These are phyloP conservation scores for Meloe dianella DNA, from an alignment of 2,888 invertebrate species.

Conservation along the genomic window DNA sequence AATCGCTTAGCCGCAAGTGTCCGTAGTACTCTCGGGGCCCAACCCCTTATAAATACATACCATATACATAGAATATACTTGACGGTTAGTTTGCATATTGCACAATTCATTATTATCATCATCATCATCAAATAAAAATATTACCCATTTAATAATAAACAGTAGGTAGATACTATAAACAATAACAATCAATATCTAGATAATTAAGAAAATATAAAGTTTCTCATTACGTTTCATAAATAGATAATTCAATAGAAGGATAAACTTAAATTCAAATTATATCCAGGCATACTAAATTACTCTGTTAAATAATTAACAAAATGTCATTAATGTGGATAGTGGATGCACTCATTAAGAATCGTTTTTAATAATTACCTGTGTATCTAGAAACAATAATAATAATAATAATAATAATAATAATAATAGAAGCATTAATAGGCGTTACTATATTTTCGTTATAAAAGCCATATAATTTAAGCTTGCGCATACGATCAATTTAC, in stretches of 20 bases:
- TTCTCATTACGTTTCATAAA: too few species aligned
- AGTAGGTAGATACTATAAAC: too few species aligned
- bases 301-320: not conserved
- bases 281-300: too few species aligned
- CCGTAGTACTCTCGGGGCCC: slow-evolving; percentile 32
- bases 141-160: too few species aligned
- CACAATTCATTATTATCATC: slow-evolving; percentile 7
- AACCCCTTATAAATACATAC: too few species aligned
- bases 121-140: not conserved
- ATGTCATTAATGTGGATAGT: not conserved
- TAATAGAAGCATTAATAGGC: not conserved
- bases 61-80: too few species aligned
- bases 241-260: too few species aligned
- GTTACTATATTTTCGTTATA: not conserved
- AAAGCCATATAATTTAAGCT: slow-evolving; percentile 36
- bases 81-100: slow-evolving; percentile 33
- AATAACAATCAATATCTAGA: too few species aligned
- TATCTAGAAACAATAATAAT: too few species aligned
- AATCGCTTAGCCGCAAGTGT: slow-evolving; percentile 54
- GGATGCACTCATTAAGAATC: slow-evolving; percentile 10
- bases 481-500: slow-evolving; percentile 50
- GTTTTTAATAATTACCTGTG: not conserved
- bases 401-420: too few species aligned
- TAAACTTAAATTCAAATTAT: too few species aligned
- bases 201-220: too few species aligned